Evolutionary conservation across 2,797 vertebrate species (phyloP), one percentile per base, ranked within the genome.

Genomic region (Enteromius anoplus): DNA sequence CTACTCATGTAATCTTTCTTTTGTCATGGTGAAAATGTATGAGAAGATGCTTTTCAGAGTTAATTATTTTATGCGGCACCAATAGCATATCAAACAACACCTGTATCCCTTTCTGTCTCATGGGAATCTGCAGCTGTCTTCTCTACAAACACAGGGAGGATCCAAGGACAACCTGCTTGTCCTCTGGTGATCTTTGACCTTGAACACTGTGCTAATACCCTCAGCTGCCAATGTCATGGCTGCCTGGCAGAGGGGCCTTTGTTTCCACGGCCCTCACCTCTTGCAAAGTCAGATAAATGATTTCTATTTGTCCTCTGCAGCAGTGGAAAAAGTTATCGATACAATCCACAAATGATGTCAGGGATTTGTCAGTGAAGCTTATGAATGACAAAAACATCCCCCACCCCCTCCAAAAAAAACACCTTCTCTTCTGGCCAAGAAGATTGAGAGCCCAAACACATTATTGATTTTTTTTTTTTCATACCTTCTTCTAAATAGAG

Each of bases 351-450:
- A 96, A 96, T 97, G 95, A 96, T 97, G 97, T 97, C 96, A 96
- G 97, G 97, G 96, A 98, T 98, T 98, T 98, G 96, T 97, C 95
- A 96, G 96, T 93, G 93, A 94, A 95, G 96, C 96, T 97, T 97
- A 97, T 96, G 96, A 98, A 98, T 97, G 96, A 98, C 96, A 98
- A 97, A 97, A 97, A 95, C 90, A 90, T 90, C 91, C 92, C 88
- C 85, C 55, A 80, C 73, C 90, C 83, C 85, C 86, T 87, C 81
- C 73, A 77, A 85, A 80, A 62, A 53, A 96, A 95, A 94, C 95
- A 95, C 95, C 95, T 96, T 95, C 92, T 94, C 89, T 88, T 90
- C 89, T 91, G 95, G 95, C 94, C 93, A 91, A 92, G 95, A 95
- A 96, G 96, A 96, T 96, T 96, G 96, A 98, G 97, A 96, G 95